Base-by-base conservation (phyloP, 2,888 invertebrate species). In the Caenorhabditis wallacei region DNA sequence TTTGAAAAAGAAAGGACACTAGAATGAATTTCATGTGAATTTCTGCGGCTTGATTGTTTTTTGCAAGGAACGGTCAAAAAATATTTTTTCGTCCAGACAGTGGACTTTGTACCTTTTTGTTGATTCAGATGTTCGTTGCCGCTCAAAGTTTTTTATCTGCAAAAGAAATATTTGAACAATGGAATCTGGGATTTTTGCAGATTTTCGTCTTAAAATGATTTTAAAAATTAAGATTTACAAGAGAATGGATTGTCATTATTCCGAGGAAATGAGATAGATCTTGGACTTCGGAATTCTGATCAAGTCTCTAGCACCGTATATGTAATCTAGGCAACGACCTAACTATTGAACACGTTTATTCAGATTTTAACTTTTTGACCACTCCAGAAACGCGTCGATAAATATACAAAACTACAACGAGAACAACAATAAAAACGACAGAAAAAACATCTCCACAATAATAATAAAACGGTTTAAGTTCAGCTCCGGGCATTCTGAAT, bases 361-460 rank as follows among this genome's bases (percentile, higher is more conserved):
- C 64, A 11, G 10, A 11, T 13, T 64, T 64, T 7, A 64, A 16
- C 20, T 64, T 64, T 64, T 26, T 48, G 2, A 46, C 16, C 0
- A 30, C 10, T 3, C 13, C n/a, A 2, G 22, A n/a, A 22, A 61
- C n/a, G n/a, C 22, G 46, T 13, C 40, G 51, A 1, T 51, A 48
- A n/a, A 51, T 8, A 51, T 51, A 22, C 1, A 35, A 48, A 8
- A 61, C 1, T 2, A 56, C 24, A 43, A 59, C 16, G 1, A 61
- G 18, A 11, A 30, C n/a, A 18, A 70, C 18, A 1, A 10, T 56
- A 20, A 43, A 16, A 1, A 30, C 13, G 5, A 63, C 24, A 30
- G 64, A 8, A 3, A 76, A 10, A 40, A 81, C 24, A 79, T 82
- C 82, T 13, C 64, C 74, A 13, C 64, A 79, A 40, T 82, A 82